Base-by-base conservation (phyloP, 2,888 invertebrate genomes). In the Slavum lentiscoides region DNA sequence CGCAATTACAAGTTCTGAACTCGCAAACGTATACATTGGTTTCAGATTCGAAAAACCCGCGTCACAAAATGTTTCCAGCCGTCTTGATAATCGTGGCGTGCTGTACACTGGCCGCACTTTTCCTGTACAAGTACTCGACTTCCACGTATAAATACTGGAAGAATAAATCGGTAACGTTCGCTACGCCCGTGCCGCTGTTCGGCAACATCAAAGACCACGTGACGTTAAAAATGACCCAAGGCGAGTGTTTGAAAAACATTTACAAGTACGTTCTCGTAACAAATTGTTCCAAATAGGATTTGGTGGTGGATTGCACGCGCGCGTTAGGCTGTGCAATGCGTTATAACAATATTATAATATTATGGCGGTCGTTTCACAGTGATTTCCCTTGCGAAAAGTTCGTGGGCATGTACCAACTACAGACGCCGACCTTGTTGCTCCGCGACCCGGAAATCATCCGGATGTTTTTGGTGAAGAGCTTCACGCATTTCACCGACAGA, bases 351-450 rank as follows among this genome's bases (percentile, higher is more conserved):
- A 21, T 30, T 30, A 30, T 30, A 61, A 1, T 53, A 55, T 55
- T 55, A 19, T 8, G 55, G 55, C 55, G 55, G 55, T 55, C 55
- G 55, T 75, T 8, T 83, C 81, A n/a, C 82, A 84, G 84, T 69
- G 77, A 82, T 37, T 84, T 82, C 66, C 82, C 84, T 39, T 83
- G 84, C 17, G 84, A 85, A 69, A 86, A 86, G 6, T 88, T 85
- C 83, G 85, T 88, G 21, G 89, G 89, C 3, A 86, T 89, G 64
- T 89, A 87, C 83, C 86, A 88, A 39, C 87, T 89, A 68, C 86
- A 88, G 82, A 87, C 87, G 81, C 89, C 89, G 0, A 86, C 87
- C 67, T 83, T 89, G 1, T 83, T 89, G 0, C 82, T 89, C 0
- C 85, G 87, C 58, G 87, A 87, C 83, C 88, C 88, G 0, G 86